phyloP scores from a whole-genome alignment of 2,797 vertebrate species.

The Lerista edwardsae region DNA sequence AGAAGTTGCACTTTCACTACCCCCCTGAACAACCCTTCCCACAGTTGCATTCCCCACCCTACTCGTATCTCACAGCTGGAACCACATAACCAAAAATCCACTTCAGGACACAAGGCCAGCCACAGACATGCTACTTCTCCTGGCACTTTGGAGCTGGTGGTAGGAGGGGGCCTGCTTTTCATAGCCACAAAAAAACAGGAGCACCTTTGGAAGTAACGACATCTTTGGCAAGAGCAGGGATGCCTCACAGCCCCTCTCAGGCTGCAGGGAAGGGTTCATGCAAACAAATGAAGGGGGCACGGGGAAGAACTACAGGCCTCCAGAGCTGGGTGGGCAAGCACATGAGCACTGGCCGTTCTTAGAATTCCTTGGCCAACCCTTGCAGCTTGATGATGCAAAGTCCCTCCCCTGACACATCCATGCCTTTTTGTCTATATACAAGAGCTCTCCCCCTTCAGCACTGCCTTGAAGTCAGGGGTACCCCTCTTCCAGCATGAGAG shows the following conservation, averaged over 20 bases:
- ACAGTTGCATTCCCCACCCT: too few species aligned
- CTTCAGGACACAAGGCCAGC: background rate
- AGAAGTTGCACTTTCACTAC: background rate
- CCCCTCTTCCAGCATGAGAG: background rate
- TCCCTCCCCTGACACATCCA: too few species aligned
- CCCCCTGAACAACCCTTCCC: too few species aligned
- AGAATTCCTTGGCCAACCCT: too few species aligned
- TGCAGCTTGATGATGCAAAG: background rate
- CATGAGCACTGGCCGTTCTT: too few species aligned
- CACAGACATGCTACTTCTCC: background rate
- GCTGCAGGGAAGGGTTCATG: background rate
- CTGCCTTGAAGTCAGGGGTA: background rate
- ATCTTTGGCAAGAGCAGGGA: background rate
- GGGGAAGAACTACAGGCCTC: background rate
- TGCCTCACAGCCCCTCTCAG: background rate
- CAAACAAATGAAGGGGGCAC: background rate
- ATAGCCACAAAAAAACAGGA: background rate
- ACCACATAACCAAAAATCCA: background rate
- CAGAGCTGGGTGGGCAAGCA: too few species aligned
- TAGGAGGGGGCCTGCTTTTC: too few species aligned
- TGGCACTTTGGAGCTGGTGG: too few species aligned
- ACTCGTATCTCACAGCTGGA: too few species aligned
- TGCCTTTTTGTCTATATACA: background rate
- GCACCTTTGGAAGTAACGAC: background rate
- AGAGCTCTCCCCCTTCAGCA: background rate